Conservation (phyloP, 2,888 invertebrate genomes). For the Mactromeris polynyma region DNA sequence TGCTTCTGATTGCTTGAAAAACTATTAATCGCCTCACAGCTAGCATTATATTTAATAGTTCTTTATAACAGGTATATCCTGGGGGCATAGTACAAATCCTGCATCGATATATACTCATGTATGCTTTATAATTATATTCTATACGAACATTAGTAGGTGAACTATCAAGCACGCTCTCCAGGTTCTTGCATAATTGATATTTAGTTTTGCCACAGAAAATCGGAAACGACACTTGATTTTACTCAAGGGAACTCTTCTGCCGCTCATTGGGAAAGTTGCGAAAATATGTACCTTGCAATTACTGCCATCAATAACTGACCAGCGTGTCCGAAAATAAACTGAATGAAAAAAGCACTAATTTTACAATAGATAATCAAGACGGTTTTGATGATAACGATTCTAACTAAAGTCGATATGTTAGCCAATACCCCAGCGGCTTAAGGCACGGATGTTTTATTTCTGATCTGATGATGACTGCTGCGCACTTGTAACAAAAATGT, state of each 20-base stretch:
- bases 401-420: not conserved
- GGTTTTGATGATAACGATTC: conserved; percentile 21
- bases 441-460: not conserved
- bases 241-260: conserved; percentile 27
- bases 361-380: conserved; percentile 33
- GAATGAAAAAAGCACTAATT: conserved; percentile 23
- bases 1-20: no score
- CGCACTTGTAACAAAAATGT: no score
- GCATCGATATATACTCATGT: not conserved
- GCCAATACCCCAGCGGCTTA: not conserved
- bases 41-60: no score
- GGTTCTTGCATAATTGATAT: conserved; percentile 11
- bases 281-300: conserved; percentile 47
- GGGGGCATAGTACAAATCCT: not conserved
- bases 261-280: conserved; percentile 41
- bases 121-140: not conserved
- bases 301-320: conserved; percentile 26
- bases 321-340: conserved; percentile 4
- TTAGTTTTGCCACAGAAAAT: not conserved
- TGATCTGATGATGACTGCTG: not conserved
- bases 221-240: conserved; percentile 3
- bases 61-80: not conserved
- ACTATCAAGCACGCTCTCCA: not conserved
- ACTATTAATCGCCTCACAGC: no score
- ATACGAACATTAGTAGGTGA: not conserved